Evolutionary conservation across 2,888 invertebrate genomes (phyloP), one percentile per base, ranked within the genome.

Genomic region (Nemotelus nigrinus): DNA sequence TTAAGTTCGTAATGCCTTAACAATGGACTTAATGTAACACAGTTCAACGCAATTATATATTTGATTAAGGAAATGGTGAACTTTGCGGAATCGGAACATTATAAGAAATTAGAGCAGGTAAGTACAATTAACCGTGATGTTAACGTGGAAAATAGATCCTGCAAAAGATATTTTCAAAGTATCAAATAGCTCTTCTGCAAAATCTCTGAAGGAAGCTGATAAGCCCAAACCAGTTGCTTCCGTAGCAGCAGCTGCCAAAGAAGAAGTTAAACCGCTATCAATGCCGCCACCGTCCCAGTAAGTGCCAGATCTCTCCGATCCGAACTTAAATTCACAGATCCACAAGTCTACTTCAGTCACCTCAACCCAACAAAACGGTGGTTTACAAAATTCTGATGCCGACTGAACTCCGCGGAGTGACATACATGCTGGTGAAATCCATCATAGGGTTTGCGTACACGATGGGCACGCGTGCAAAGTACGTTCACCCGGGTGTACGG

Each of bases 1-100:
- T 99, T 77, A 99, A 99, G 0, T 98, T 97, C 98, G 0, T 87
- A 98, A 0, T 93, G 94, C 80, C 94, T 98, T 10, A 99, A 99
- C 87, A 97, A 96, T 85, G 96, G 95, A 4, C 89, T 99, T 7
- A 96, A 96, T 0, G 86, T 96, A 77, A 90, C 92, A 78, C 99
- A 99, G 88, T 99, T 98, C 86, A 96, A 95, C 83, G 93, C 96
- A 0, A 91, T 97, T 60, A 92, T 97, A 78, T 88, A 91, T 0
- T 88, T 98, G 5, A 93, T 98, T 0, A 95, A 95, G 84, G 97
- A 97, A 82, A 97, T 99, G 96, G 89, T 98, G 48, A 89, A 90
- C 8, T 90, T 92, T 80, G 95, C 99, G n/a, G 98, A 98, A 85
- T 90, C 89, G 0, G 98, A 99, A 83, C 98, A 99, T 82, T 89